phyloP scores from a whole-genome alignment of 92 coral and sea anemone genomes.

The Zoanthus solanderi region DNA sequence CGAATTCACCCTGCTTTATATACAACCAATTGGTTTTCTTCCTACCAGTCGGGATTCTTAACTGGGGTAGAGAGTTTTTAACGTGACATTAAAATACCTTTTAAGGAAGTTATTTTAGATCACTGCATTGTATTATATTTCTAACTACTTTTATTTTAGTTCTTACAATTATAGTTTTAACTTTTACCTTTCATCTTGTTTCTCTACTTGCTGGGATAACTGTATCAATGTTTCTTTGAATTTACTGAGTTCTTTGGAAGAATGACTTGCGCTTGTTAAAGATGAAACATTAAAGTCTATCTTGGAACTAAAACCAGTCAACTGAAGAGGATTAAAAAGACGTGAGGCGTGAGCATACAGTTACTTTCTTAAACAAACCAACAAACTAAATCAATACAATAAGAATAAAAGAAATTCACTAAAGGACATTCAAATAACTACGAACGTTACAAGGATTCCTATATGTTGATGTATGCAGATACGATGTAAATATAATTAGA shows the following conservation, averaged over 20 bases:
- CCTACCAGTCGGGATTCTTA: too few species aligned
- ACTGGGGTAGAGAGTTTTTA: too few species aligned
- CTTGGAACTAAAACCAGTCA: not conserved
- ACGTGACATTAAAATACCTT: too few species aligned
- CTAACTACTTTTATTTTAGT: not conserved
- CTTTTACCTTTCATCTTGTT: slow-evolving; percentile 22
- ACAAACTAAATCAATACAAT: not conserved
- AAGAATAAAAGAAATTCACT: not conserved
- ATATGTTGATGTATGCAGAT: not conserved
- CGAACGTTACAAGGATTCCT: too few species aligned
- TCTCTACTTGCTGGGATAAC: slow-evolving; percentile 22
- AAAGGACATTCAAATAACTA: not conserved
- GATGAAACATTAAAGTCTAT: not conserved
- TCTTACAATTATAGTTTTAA: not conserved
- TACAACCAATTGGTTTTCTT: too few species aligned
- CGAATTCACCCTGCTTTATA: too few species aligned
- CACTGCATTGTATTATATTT: too few species aligned
- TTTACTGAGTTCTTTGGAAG: not conserved
- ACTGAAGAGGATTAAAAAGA: not conserved
- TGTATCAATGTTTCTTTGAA: not conserved
- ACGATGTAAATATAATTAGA: not conserved
- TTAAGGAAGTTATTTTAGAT: too few species aligned
- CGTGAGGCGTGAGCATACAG: not conserved
- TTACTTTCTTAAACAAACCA: not conserved
- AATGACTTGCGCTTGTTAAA: not conserved